Percentiles rank a stretch among this genome's conserved stretches.
Conservation (phyloP, 1,140 invertebrate species). For the Pygmarrhopalites habei region DNA sequence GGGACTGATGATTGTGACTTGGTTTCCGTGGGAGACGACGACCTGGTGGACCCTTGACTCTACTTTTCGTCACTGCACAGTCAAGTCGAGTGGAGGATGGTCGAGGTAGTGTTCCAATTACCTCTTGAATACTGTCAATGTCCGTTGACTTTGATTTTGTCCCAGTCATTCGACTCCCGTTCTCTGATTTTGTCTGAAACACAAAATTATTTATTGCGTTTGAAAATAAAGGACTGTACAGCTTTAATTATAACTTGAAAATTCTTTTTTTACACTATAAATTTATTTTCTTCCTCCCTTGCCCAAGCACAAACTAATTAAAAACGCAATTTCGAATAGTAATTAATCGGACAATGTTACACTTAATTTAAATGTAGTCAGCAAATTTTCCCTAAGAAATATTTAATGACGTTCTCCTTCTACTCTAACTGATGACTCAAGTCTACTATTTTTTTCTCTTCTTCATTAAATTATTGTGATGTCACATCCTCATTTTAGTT, state of each 20-base stretch:
- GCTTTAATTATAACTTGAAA: neutral
- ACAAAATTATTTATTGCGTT: neutral
- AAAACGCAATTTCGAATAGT: no score
- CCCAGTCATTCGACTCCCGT: no score
- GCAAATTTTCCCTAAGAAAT: no score
- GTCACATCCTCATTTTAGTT: no score
- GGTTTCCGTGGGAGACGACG: conserved; percentile 40
- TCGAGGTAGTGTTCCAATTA: conserved; percentile 20
- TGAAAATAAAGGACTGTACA: neutral
- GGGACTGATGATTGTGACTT: conserved; percentile 12
- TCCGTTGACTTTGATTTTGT: conserved; percentile 14
- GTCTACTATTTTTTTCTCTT: no score
- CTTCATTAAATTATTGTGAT: no score
- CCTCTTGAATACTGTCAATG: conserved; percentile 18
- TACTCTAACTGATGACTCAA: no score
- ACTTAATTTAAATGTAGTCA: no score
- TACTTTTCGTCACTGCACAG: conserved; percentile 37
- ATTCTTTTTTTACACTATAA: neutral
- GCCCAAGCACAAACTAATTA: no score
- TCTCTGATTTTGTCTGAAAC: conserved; percentile 11
- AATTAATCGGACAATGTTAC: no score
- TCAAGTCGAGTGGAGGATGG: conserved; percentile 21
- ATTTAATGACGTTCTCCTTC: no score
- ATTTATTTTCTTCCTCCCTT: no score
- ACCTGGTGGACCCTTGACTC: conserved; percentile 41